Percentiles rank a stretch among this genome's conserved stretches.
Conservation (phyloP, 1,140 invertebrate species). For the Zaprionus africanus region DNA sequence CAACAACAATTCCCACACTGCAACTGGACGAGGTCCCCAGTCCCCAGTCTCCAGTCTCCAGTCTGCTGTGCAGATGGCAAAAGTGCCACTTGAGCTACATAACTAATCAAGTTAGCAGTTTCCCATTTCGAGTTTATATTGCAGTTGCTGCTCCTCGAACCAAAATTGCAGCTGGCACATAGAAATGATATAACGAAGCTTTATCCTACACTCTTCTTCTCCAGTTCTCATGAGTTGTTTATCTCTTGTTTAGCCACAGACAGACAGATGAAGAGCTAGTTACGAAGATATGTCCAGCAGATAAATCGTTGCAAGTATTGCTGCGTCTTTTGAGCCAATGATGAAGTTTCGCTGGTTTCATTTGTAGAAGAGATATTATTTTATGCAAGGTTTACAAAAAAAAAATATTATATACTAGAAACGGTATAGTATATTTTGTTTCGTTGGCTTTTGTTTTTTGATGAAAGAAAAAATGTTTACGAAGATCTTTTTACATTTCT, state of each 20-base stretch:
- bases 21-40: neutral
- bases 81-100: constrained; percentile 12
- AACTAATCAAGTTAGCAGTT: constrained; percentile 1
- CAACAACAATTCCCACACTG: constrained; percentile 7
- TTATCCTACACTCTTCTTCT: neutral
- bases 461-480: no score
- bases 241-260: neutral
- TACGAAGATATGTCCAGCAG: no score
- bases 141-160: neutral
- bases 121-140: constrained; percentile 1
- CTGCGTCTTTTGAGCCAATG: neutral
- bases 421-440: no score
- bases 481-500: no score
- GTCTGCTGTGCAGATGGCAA: neutral
- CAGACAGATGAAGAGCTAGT: neutral
- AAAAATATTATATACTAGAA: no score
- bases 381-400: no score
- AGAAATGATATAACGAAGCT: neutral
- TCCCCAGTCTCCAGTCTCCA: neutral
- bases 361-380: neutral
- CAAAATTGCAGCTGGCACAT: neutral
- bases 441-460: no score
- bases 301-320: no score
- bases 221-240: neutral
- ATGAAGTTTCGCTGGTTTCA: neutral